A percentile compares a stretch with the other conserved stretches of the same genome.
phyloP scores from a whole-genome alignment of 1,140 invertebrate genomes.

The Bombus balteatus region DNA sequence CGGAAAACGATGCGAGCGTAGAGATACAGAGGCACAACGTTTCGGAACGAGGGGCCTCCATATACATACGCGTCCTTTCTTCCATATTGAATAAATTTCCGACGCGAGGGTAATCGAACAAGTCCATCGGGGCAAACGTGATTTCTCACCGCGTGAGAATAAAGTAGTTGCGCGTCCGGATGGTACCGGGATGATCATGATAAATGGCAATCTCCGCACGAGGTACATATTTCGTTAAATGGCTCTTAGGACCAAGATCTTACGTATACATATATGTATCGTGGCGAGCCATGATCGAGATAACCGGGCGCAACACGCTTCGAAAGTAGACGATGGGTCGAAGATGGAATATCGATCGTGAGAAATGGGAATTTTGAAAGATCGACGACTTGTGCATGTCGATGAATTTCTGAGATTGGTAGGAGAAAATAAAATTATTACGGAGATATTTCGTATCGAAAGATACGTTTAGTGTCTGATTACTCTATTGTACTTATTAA shows the following conservation, averaged over 20 bases:
- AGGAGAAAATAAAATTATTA: neutral
- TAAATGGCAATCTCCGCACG: neutral
- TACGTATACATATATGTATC: neutral
- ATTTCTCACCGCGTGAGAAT: conserved; percentile 36
- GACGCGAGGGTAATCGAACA: conserved; percentile 34
- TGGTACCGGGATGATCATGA: conserved; percentile 14
- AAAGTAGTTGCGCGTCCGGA: neutral
- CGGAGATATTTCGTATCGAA: neutral
- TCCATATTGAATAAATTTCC: conserved; percentile 26
- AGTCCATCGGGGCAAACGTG: conserved; percentile 37
- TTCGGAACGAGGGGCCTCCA: neutral
- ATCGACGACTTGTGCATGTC: neutral
- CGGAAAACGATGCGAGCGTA: conserved; percentile 45
- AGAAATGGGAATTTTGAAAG: conserved; percentile 6
- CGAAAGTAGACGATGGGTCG: neutral
- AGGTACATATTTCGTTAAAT: neutral
- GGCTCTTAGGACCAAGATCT: neutral
- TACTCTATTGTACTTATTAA: neutral
- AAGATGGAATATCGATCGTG: conserved; percentile 3
- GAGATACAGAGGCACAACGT: neutral
- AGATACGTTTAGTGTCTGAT: neutral
- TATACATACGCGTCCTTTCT: too few species aligned
- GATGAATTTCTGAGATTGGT: neutral
- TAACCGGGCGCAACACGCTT: neutral
- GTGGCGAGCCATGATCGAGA: neutral